A percentile compares a stretch with the other conserved stretches of the same genome.
Conservation (phyloP, 1,140 invertebrate genomes). For the Sinella curviseta region DNA sequence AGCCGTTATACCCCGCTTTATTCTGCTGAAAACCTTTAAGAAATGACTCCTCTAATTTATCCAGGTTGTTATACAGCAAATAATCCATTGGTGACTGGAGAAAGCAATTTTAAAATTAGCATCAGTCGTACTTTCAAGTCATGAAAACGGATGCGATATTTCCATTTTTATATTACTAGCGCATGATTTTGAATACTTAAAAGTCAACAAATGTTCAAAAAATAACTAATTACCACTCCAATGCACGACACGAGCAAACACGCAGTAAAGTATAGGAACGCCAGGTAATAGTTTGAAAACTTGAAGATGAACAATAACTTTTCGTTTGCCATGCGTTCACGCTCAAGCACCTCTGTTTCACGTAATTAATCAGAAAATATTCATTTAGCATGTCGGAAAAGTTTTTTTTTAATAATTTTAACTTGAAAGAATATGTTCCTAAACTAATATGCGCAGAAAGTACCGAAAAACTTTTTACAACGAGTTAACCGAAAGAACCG, state of each 20-base stretch:
- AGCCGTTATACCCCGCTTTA: slow-evolving; percentile 23
- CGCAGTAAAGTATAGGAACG: slow-evolving; percentile 36
- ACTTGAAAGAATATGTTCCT: background rate
- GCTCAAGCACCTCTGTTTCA: slow-evolving; percentile 21
- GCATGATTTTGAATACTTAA: too few relatives aligned
- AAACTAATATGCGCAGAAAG: background rate
- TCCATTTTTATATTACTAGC: too few relatives aligned
- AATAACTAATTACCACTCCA: slow-evolving; percentile 36
- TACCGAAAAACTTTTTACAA: slow-evolving; percentile 25
- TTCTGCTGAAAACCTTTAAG: slow-evolving; percentile 10
- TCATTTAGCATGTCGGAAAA: background rate
- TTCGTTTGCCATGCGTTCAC: slow-evolving; percentile 24
- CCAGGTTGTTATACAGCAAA: background rate
- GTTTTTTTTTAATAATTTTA: too few relatives aligned
- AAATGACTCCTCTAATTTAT: background rate
- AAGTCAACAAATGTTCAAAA: too few relatives aligned
- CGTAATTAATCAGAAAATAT: background rate
- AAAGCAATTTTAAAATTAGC: background rate
- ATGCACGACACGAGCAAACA: slow-evolving; percentile 30
- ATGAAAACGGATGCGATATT: background rate
- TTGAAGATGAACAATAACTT: slow-evolving; percentile 24
- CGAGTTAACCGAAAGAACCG: slow-evolving; percentile 23
- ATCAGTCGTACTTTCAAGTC: background rate
- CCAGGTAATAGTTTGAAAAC: slow-evolving; percentile 22
- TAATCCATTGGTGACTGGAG: slow-evolving; percentile 29